Percentiles rank a stretch among this genome's conserved stretches.
Evolutionary conservation across 2,797 vertebrate genomes (phyloP).

Genomic region (Arrhamphus sclerolepis): DNA sequence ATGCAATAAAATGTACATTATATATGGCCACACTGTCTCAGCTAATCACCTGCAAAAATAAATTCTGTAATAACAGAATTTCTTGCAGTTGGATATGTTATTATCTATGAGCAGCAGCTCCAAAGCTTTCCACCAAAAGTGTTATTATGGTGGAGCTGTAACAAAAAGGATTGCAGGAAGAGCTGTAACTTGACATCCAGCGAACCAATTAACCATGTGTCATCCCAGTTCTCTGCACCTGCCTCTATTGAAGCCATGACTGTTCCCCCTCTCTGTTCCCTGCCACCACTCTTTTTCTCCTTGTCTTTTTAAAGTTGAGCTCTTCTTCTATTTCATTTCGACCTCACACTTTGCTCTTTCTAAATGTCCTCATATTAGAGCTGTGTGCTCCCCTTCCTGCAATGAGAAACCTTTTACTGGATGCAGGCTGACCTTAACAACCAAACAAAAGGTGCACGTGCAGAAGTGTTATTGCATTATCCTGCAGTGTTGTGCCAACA

Average conservation of each 20-base stretch:
- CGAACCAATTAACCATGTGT: slow-evolving; percentile 52
- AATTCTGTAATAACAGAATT: too few relatives aligned
- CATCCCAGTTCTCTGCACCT: slow-evolving; percentile 40
- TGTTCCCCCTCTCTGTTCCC: slow-evolving; percentile 2
- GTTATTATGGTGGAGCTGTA: slow-evolving; percentile 33
- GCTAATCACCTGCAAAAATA: too few relatives aligned
- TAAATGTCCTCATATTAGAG: slow-evolving; percentile 4
- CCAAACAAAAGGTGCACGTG: neutral
- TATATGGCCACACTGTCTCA: too few relatives aligned
- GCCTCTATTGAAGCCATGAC: slow-evolving; percentile 38
- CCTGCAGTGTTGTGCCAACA: neutral
- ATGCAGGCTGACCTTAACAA: slow-evolving; percentile 1
- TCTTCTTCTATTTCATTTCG: slow-evolving; percentile 22
- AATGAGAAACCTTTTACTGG: slow-evolving; percentile 6
- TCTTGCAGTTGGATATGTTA: too few relatives aligned
- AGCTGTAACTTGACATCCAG: slow-evolving; percentile 55
- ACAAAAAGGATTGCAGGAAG: slow-evolving; percentile 38
- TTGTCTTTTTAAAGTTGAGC: slow-evolving; percentile 20
- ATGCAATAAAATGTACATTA: too few relatives aligned
- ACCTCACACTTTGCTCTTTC: slow-evolving; percentile 30
- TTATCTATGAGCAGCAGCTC: neutral
- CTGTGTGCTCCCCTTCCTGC: slow-evolving; percentile 1
- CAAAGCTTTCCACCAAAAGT: slow-evolving; percentile 20
- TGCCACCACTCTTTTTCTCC: slow-evolving; percentile 8
- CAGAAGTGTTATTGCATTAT: neutral